Base-by-base conservation (phyloP, 2,888 invertebrate genomes). In the Deroplatys truncata region DNA sequence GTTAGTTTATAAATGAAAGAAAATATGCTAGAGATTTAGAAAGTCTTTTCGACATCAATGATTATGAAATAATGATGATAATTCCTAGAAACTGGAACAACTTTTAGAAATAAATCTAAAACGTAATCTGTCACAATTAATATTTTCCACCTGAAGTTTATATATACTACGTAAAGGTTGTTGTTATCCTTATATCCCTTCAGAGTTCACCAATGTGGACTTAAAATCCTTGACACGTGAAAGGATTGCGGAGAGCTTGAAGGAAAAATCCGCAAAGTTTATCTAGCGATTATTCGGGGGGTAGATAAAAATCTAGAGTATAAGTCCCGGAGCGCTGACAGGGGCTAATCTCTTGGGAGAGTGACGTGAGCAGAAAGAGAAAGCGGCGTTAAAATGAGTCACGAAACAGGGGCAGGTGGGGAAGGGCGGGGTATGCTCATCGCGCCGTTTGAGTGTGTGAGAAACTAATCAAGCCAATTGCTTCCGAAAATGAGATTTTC, bases 401-500 rank as follows among this genome's bases (percentile, higher is more conserved):
- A 28, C 28, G 56, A 72, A 72, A 72, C 20, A 72, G 56, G 56
- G 85, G 20, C 31, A 29, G 20, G 35, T 10, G 7, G n/a, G 56
- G 28, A 49, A n/a, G 28, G n/a, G 35, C n/a, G 49, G 8, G 2
- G 56, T 56, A 20, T 72, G 13, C 28, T 43, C n/a, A 13, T n/a
- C 85, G 13, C 56, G n/a, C 35, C 28, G 49, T 49, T 5, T n/a
- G 28, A 85, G 85, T 85, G 85, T 85, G 85, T 85, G 56, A 49
- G 49, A 56, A 85, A 85, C 85, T 85, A 85, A 85, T 85, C 85
- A 85, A 85, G 85, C 28, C 85, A 85, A 49, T 85, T 85, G 85
- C 35, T 85, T 28, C 85, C 28, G 85, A 28, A 85, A 85, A 85
- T 85, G 85, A 85, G 85, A 85, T 85, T 85, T 85, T 85, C 84